These are phyloP conservation scores for Pseudorectes ferrugineus DNA, from an alignment of 2,113 vertebrate genomes.

Conservation along the genomic window DNA sequence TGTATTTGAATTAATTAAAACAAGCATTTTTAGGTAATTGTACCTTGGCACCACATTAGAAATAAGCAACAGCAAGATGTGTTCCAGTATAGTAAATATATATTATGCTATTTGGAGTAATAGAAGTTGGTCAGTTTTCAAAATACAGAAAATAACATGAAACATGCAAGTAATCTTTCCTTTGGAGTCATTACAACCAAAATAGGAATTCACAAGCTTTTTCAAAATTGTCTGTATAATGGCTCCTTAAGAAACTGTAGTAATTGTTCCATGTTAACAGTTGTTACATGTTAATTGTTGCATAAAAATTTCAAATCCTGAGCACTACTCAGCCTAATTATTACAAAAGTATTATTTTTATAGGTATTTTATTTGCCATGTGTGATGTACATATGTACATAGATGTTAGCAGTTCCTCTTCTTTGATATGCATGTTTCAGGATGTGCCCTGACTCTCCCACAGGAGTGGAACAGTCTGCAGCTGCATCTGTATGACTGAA, in stretches of 20 bases:
- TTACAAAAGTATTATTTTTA: not conserved
- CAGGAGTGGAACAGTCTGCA: not conserved
- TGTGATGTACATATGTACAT: fast-evolving
- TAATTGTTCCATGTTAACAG: not conserved
- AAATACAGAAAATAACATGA: not conserved
- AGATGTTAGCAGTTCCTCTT: not conserved
- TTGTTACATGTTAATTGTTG: not conserved
- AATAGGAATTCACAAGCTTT: not conserved
- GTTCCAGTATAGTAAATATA: not conserved
- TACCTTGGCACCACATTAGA: not conserved
- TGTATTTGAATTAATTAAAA: not conserved
- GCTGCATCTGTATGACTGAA: not conserved
- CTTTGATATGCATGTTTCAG: not conserved
- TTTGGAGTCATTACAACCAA: not conserved
- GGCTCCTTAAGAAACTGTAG: not conserved
- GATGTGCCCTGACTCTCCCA: not conserved
- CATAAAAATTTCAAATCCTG: not conserved
- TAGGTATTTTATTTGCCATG: not conserved
- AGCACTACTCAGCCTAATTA: not conserved
- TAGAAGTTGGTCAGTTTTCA: not conserved
- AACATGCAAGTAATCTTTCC: not conserved
- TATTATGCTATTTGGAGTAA: not conserved
- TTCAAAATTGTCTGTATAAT: not conserved
- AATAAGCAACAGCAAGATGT: not conserved
- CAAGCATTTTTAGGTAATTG: not conserved